Base-by-base conservation (phyloP, 1,140 invertebrate genomes). In the Magallana ariakensis region DNA sequence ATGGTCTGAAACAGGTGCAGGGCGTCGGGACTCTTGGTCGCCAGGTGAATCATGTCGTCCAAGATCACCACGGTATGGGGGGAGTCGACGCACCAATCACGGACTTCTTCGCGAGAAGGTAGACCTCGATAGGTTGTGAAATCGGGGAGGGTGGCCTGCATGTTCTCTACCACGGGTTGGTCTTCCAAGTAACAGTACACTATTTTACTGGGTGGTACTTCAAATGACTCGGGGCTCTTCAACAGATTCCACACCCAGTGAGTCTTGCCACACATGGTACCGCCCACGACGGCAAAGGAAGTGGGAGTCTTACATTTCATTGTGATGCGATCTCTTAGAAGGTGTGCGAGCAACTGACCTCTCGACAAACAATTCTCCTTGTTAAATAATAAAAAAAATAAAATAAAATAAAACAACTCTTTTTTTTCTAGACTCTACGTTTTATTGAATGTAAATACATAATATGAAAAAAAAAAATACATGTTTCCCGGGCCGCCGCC, bases 221-320 rank as follows among this genome's bases (percentile, higher is more conserved):
- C 60, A 84, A 87, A 87, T 66, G 80, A 84, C 9, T 11, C 86
- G 13, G 62, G 56, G 16, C 57, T 62, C 33, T 57, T 10, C 3
- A 87, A 56, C 15, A 87, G 56, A 57, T 83, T 57, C 58, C 22
- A 70, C 4, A 66, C 80, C 56, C 33, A 85, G 1, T 15, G 7
- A 11, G 87, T 86, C 56, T 88, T 88, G 33, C 87, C 87, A 11
- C 57, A 83, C 55, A 82, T 66, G 16, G 84, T 88, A 9, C 57
- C 46, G 3, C 87, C 87, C 1, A 70, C 57, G 15, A 88, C 54
- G 26, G 60, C 15, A 56, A 87, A 57, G 1, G 86, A 82, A 6
- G 53, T 80, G 0, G 86, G 86, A 10, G 53, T 80, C 15, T 84
- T 53, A 57, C 84, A 84, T 16, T 81, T 81, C 80, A 81, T 81